These are phyloP conservation scores for Coryphaenoides rupestris DNA, from an alignment of 2,113 vertebrate genomes.

Conservation along the genomic window DNA sequence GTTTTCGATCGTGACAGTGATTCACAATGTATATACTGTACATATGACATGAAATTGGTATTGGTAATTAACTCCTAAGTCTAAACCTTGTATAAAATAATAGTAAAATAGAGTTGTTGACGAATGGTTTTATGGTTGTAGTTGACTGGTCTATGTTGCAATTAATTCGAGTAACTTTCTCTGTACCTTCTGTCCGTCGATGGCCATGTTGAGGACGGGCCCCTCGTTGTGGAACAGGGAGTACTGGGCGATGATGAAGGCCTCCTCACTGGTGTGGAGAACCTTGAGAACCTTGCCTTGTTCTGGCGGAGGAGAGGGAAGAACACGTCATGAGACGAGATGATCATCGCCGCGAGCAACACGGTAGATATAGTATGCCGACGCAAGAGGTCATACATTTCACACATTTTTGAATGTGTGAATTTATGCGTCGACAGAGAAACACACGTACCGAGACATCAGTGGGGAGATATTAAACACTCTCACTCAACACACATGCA, in stretches of 20 bases:
- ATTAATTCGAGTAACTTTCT: not conserved
- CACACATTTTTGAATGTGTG: too few species aligned
- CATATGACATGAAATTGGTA: not conserved
- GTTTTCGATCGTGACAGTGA: too few species aligned
- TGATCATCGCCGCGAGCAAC: not conserved
- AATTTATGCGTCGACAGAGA: too few species aligned
- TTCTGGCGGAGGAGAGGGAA: conserved; percentile 51
- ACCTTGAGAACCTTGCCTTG: conserved; percentile 80
- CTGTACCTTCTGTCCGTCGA: conserved; percentile 73
- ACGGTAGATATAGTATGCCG: too few species aligned
- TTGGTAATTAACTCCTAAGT: not conserved
- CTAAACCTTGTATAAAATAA: conserved; percentile 5
- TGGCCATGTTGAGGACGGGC: conserved; percentile 73
- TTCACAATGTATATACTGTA: not conserved
- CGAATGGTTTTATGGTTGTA: not conserved
- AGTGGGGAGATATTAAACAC: not conserved
- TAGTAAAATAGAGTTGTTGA: not conserved
- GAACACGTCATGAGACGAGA: not conserved
- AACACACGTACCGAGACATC: not conserved
- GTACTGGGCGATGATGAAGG: conserved; percentile 77
- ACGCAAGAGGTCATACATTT: too few species aligned
- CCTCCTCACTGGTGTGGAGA: conserved; percentile 68
- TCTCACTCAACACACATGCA: too few species aligned
- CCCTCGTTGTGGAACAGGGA: conserved; percentile 74
- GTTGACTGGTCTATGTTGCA: not conserved